Evolutionary conservation across 2,888 invertebrate species (phyloP), one percentile per base, ranked within the genome.

Genomic region (Nebria salina): DNA sequence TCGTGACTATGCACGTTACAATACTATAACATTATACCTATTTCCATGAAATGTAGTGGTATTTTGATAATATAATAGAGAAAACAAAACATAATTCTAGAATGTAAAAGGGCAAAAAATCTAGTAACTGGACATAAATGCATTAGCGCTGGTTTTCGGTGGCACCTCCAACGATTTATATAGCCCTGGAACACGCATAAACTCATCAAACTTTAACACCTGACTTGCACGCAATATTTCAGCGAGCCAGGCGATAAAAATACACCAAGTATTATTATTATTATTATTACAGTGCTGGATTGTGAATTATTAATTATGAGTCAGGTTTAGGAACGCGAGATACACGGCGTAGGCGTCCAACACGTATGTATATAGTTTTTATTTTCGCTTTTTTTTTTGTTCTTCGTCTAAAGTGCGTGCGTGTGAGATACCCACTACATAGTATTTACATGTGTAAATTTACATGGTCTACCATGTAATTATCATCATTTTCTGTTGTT

Each of bases 381-480:
- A 9, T 70, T 70, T 25, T 15, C 9, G 13, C 20, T 34, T 5
- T 34, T 34, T 5, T 34, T 26, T 8, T 26, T n/a, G n/a, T n/a
- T 11, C 25, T 26, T 34, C 11, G 1, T 34, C 25, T 34, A 26
- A 70, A 70, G 25, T 26, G 70, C 25, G 70, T 70, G 70, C 26
- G 25, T 70, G 70, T 26, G 25, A 34, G 34, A 34, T 26, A 13
- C 11, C 8, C 73, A 3, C 43, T 11, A 68, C 66, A 41, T 43
- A 72, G 78, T 78, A 78, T 78, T 78, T 78, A 78, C 78, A 78
- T 78, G 78, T 78, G 78, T 78, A 78, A 78, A 78, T 78, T 78
- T 78, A 34, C 73, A 73, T 78, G 72, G 34, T 72, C 73, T 42
- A 65, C 65, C 34, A 73, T 78, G 73, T 78, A 78, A 78, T 78